Conservation (phyloP, 2,888 invertebrate species). For the Rhaphigaster nebulosa region DNA sequence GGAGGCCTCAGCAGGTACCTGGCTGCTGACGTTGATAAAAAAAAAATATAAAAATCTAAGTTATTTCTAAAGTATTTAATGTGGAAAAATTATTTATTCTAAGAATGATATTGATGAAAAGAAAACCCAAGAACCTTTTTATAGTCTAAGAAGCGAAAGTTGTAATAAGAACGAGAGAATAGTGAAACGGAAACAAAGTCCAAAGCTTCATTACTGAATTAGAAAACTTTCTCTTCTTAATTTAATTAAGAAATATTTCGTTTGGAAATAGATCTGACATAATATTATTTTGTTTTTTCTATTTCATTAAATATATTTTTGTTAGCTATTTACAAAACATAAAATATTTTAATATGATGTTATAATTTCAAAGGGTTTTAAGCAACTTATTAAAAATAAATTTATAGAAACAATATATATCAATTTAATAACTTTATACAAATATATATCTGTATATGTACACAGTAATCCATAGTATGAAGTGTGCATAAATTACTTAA, state of each 20-base stretch:
- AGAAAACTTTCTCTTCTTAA: not conserved
- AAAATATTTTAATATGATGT: not conserved
- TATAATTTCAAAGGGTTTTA: conserved; percentile 16
- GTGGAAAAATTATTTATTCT: not conserved
- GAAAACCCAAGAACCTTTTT: not conserved
- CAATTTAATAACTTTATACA: conserved; percentile 46
- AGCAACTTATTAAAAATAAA: conserved; percentile 41
- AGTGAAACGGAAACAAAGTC: not conserved
- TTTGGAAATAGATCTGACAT: not conserved
- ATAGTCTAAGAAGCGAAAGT: not conserved
- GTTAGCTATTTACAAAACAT: not conserved
- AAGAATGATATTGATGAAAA: not conserved
- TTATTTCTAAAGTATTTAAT: not conserved
- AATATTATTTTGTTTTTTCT: not conserved
- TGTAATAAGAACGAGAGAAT: not conserved
- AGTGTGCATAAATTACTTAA: conserved; percentile 46
- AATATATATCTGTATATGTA: conserved; percentile 45
- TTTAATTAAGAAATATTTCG: not conserved
- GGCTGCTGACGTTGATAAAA: not conserved
- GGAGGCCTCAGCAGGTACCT: not conserved
- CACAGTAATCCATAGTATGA: conserved; percentile 37
- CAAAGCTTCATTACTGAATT: not conserved
- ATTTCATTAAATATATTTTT: not conserved
- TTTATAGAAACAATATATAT: conserved; percentile 46
- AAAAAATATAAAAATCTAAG: not conserved